These are phyloP conservation scores for Amphipoea oculea DNA, from an alignment of 2,888 invertebrate species.

Conservation along the genomic window DNA sequence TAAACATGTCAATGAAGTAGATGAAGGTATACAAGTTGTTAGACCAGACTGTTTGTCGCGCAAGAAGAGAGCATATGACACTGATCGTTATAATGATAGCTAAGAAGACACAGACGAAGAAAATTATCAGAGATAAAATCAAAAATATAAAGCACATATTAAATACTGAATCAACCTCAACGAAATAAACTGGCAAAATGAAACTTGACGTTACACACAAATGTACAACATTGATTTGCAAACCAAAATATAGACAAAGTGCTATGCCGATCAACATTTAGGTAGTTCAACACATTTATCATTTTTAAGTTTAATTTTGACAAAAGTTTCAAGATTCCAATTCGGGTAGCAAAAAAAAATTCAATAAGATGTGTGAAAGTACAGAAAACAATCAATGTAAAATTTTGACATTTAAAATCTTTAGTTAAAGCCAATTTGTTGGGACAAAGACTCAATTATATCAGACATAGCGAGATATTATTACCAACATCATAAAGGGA, in stretches of 20 bases:
- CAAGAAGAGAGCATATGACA: slow-evolving; percentile 88
- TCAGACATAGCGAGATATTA: slow-evolving; percentile 59
- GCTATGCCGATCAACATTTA: slow-evolving; percentile 85
- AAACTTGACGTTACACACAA: slow-evolving; percentile 86
- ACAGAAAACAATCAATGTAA: slow-evolving; percentile 42
- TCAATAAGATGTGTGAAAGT: slow-evolving; percentile 54
- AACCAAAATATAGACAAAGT: slow-evolving; percentile 86
- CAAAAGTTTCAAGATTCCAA: slow-evolving; percentile 60
- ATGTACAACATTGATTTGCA: slow-evolving; percentile 89
- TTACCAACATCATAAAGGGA: slow-evolving; percentile 54
- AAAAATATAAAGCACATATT: slow-evolving; percentile 85
- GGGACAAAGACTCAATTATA: slow-evolving; percentile 54
- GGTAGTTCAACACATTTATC: slow-evolving; percentile 53
- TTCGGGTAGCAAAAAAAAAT: slow-evolving; percentile 51
- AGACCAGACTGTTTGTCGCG: slow-evolving; percentile 79
- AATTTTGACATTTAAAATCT: slow-evolving; percentile 41
- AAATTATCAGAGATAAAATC: slow-evolving; percentile 82
- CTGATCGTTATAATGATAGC: slow-evolving; percentile 87
- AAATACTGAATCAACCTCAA: slow-evolving; percentile 82
- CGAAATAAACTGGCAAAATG: slow-evolving; percentile 83
- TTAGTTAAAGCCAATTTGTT: slow-evolving; percentile 54
- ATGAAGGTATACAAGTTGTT: neutral
- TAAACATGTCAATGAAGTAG: slow-evolving; percentile 1
- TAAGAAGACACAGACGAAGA: slow-evolving; percentile 88
- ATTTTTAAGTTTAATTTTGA: slow-evolving; percentile 49